Conservation (phyloP, 1,140 invertebrate species). For the Zaprionus inermis region DNA sequence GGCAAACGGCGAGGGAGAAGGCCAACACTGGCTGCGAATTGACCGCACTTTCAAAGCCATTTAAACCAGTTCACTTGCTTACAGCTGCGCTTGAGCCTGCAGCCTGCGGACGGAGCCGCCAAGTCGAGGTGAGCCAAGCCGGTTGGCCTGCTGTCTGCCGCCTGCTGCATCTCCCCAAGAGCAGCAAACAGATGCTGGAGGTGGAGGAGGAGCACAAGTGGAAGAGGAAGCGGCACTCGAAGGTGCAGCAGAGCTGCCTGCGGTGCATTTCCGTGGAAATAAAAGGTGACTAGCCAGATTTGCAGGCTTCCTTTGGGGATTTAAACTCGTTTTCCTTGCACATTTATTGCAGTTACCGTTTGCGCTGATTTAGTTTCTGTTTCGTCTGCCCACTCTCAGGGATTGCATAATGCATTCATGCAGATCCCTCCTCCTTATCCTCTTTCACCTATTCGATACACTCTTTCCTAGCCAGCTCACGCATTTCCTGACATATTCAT, state of each 20-base stretch:
- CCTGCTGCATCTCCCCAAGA: slow-evolving; percentile 18
- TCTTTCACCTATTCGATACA: background rate
- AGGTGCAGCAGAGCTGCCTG: slow-evolving; percentile 37
- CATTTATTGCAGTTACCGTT: slow-evolving; percentile 11
- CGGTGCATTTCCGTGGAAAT: slow-evolving; percentile 72
- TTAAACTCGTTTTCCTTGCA: slow-evolving; percentile 41
- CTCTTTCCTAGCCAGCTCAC: slow-evolving; percentile 39
- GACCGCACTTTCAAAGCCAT: slow-evolving; percentile 41
- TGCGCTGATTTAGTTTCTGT: slow-evolving; percentile 57
- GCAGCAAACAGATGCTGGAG: background rate
- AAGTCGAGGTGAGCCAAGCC: background rate
- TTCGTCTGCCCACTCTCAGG: slow-evolving; percentile 41
- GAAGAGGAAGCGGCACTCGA: slow-evolving; percentile 34
- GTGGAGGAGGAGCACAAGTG: background rate
- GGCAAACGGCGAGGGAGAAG: slow-evolving; percentile 13
- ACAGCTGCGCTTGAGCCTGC: slow-evolving; percentile 17
- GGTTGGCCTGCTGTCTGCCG: slow-evolving; percentile 12
- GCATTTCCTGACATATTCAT: slow-evolving; percentile 41
- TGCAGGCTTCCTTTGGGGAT: slow-evolving; percentile 44
- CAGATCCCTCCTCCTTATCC: background rate
- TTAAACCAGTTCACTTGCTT: slow-evolving; percentile 63
- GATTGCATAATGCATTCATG: slow-evolving; percentile 49
- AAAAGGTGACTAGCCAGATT: slow-evolving; percentile 45
- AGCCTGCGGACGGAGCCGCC: slow-evolving; percentile 4
- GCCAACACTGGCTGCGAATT: slow-evolving; percentile 21